Conservation (phyloP, 2,113 vertebrate genomes). For the Prietella phreatophila region DNA sequence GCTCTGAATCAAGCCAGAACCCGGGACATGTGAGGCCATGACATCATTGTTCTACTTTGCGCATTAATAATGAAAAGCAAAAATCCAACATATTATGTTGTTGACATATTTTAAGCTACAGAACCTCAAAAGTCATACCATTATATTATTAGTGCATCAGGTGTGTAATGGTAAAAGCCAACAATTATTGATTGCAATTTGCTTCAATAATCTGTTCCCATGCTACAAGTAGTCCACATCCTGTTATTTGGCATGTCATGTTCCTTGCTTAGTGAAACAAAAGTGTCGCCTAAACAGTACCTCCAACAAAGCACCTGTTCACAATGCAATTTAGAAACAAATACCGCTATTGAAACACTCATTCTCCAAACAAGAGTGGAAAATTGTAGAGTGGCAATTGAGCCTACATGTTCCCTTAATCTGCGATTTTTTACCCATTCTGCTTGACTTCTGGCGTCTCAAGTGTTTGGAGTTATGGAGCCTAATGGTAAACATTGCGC, state of each 20-base stretch:
- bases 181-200: neutral
- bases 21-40: neutral
- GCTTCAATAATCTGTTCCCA: neutral
- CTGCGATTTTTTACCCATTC: neutral
- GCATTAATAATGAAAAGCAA: neutral
- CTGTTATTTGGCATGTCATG: neutral
- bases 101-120: neutral
- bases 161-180: neutral
- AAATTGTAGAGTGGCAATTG: neutral
- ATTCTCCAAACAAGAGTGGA: neutral
- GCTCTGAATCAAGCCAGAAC: neutral
- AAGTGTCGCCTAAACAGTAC: neutral
- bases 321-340: neutral
- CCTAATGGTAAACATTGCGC: slow-evolving; percentile 29
- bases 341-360: neutral
- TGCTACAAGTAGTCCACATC: neutral
- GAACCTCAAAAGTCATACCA: neutral
- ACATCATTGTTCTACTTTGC: neutral
- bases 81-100: neutral
- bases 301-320: neutral
- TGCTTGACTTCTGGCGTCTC: slow-evolving; percentile 27
- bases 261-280: neutral
- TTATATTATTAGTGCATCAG: neutral
- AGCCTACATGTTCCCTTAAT: slow-evolving; percentile 9
- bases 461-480: slow-evolving; percentile 30